Conservation (phyloP, 2,888 invertebrate genomes). For the Lasioglossum calceatum region DNA sequence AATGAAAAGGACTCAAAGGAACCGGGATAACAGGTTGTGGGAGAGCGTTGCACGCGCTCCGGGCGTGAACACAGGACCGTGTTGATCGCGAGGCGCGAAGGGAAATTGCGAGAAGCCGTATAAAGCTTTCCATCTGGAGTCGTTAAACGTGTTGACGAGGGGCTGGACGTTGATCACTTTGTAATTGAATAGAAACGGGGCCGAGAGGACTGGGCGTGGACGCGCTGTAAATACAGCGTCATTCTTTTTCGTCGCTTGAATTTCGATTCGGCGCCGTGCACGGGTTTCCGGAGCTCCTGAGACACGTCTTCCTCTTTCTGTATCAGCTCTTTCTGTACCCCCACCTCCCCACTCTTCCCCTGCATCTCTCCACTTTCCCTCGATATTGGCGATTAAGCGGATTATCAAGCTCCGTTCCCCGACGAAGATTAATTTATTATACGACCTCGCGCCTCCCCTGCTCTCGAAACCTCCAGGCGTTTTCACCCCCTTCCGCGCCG, state of each 20-base stretch:
- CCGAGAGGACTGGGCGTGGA: constrained; percentile 14
- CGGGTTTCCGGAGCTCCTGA: not conserved
- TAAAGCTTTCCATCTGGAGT: constrained; percentile 77
- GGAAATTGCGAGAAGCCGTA: constrained; percentile 59
- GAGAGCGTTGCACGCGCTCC: not conserved
- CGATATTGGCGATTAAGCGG: constrained; percentile 61
- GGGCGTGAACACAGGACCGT: not conserved
- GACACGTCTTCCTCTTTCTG: not conserved
- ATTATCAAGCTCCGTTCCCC: constrained; percentile 50
- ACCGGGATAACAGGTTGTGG: constrained; percentile 33
- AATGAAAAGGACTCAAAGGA: constrained; percentile 1
- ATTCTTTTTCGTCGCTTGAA: constrained; percentile 69
- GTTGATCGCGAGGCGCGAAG: constrained; percentile 32
- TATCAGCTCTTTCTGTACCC: not conserved
- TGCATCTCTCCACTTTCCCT: not conserved
- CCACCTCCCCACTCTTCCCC: not conserved
- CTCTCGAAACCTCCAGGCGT: constrained; percentile 49
- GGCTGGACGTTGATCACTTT: constrained; percentile 78
- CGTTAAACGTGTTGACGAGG: constrained; percentile 74
- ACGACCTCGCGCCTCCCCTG: constrained; percentile 71
- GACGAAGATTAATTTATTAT: constrained; percentile 76
- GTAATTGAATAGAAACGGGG: constrained; percentile 77
- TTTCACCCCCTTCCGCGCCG: constrained; percentile 8
- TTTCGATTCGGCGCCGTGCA: constrained; percentile 61
- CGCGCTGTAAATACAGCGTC: constrained; percentile 32